phyloP scores from a whole-genome alignment of 2,113 vertebrate genomes.

The Eidolon helvum region DNA sequence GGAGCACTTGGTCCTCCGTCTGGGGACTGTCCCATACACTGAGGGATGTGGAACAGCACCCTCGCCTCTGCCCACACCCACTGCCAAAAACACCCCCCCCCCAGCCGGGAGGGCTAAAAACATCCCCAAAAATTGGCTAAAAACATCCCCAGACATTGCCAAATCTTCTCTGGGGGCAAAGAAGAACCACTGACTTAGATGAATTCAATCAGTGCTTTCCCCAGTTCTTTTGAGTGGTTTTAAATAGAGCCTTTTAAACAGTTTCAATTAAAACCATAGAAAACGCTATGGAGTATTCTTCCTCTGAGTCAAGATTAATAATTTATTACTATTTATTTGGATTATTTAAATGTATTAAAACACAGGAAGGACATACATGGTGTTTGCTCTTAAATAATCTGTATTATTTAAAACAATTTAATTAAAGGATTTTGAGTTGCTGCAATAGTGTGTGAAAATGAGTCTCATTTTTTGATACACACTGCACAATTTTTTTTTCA shows the following conservation, averaged over 20 bases:
- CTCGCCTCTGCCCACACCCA: rapidly evolving
- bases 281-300: too few species aligned
- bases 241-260: too few species aligned
- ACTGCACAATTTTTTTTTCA: neutral
- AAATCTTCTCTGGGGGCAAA: neutral
- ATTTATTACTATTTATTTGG: neutral
- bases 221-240: rapidly evolving
- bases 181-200: too few species aligned
- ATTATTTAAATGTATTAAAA: neutral
- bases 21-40: rapidly evolving
- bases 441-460: neutral
- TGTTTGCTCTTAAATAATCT: neutral
- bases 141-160: rapidly evolving
- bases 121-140: rapidly evolving
- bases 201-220: rapidly evolving
- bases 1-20: neutral
- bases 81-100: rapidly evolving
- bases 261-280: neutral
- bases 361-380: neutral
- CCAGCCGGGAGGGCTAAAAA: rapidly evolving
- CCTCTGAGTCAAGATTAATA: neutral
- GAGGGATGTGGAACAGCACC: rapidly evolving
- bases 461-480: neutral
- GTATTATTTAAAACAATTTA: neutral
- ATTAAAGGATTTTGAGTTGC: neutral